Base-by-base conservation (phyloP, 92 coral and sea anemone genomes). In the Zoanthus solanderi region DNA sequence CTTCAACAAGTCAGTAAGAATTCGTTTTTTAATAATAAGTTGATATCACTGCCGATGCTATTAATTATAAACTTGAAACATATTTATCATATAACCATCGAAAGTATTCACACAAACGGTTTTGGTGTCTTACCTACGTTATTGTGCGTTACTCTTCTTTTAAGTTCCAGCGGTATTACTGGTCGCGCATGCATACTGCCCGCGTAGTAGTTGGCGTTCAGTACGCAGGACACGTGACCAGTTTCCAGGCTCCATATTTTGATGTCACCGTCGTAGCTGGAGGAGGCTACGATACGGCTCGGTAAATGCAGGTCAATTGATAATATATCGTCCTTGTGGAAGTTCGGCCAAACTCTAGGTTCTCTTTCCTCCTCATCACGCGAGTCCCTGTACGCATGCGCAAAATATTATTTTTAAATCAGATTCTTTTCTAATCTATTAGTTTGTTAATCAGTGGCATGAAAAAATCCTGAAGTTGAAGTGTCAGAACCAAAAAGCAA, bases 171-270 rank as follows among this genome's bases (percentile, higher is more conserved):
- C 14, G 99, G 98, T 77, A 97, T 97, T 74, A 92, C 92, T 28
- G 98, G 92, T 65, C 76, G 87, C 67, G 71, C 89, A 46, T 78
- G 83, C 86, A 78, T 83, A 52, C 86, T 83, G 2, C 87, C 84
- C 23, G 89, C 89, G 87, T 91, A 95, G 58, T 92, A 72, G 77
- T 90, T 75, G 61, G 98, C 96, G 44, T 92, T 92, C 76, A 97
- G 87, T 15, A 88, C 93, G 78, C 96, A 97, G 47, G 85, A 81
- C 68, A 96, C 95, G 85, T 95, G 94, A 37, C 95, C 95, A 32
- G 96, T 97, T 45, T 97, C 99, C 65, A 95, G 79, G 83, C 94
- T 95, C 99, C 99, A 97, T 9, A 97, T 94, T 76, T 97, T 97
- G 56, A 97, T 93, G 37, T 93, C 96, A 0, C 99, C 99, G 78